Evolutionary conservation across 1,140 invertebrate genomes (phyloP).

Genomic region (Drosophila ananassae): DNA sequence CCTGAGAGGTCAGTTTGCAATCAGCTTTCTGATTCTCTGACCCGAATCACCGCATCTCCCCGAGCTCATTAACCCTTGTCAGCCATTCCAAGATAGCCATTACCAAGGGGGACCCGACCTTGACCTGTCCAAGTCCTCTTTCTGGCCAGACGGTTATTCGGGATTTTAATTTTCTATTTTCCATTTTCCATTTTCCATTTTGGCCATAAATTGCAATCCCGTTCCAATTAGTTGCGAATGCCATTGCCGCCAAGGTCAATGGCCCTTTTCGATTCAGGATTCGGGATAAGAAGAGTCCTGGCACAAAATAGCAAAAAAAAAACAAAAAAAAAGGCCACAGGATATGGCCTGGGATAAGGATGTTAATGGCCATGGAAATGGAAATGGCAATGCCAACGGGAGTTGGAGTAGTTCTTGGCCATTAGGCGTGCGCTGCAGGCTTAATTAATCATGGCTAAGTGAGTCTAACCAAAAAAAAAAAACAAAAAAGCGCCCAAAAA

Average conservation of each 20-base stretch:
- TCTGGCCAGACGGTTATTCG: not conserved
- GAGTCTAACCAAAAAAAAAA: conserved; percentile 26
- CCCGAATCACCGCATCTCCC: not conserved
- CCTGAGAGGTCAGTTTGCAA: conserved; percentile 1
- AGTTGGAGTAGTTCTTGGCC: conserved; percentile 25
- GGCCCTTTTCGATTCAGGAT: conserved; percentile 19
- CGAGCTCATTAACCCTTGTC: conserved; percentile 24
- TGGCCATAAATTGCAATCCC: conserved; percentile 22
- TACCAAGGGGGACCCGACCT: conserved; percentile 20
- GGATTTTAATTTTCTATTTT: conserved; percentile 26
- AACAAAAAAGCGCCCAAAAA: not conserved
- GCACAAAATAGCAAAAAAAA: not conserved
- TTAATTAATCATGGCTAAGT: conserved; percentile 77
- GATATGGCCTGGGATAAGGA: conserved; percentile 8
- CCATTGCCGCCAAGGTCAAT: conserved; percentile 39
- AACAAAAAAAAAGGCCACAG: not conserved
- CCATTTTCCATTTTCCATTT: conserved; percentile 25
- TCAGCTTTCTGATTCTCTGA: not conserved
- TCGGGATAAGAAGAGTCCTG: no score
- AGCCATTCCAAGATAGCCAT: not conserved
- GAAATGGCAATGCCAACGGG: conserved; percentile 4
- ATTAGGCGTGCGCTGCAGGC: conserved; percentile 72
- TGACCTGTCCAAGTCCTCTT: conserved; percentile 13
- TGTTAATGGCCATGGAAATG: conserved; percentile 31
- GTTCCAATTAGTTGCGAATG: conserved; percentile 43